A percentile compares a stretch with the other conserved stretches of the same genome.
Evolutionary conservation across 2,797 vertebrate genomes (phyloP).

Genomic region (Dicrostonyx torquatus): DNA sequence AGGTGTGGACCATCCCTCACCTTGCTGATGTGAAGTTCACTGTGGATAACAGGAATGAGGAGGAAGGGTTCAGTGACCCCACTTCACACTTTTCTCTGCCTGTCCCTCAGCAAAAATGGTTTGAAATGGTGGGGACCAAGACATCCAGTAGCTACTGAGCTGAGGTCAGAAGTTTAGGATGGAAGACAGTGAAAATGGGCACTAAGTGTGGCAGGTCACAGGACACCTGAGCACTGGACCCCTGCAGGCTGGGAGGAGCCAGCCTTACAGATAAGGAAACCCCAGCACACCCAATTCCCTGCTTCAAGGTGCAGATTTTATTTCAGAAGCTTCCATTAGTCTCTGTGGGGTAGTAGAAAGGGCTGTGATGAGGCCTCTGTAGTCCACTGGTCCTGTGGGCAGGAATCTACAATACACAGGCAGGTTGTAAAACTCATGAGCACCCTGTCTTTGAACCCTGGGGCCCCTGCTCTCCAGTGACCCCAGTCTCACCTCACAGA

Average conservation of each 20-base stretch:
- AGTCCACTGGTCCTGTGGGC: neutral
- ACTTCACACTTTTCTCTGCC: neutral
- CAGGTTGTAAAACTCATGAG: neutral
- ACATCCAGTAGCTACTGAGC: neutral
- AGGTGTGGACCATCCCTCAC: neutral
- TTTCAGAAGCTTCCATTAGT: neutral
- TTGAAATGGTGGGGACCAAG: neutral
- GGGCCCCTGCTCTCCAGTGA: neutral
- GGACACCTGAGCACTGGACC: neutral
- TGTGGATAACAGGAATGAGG: no score
- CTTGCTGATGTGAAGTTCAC: neutral
- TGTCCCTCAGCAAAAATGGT: neutral
- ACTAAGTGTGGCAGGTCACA: neutral
- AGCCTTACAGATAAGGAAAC: neutral
- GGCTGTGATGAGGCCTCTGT: neutral
- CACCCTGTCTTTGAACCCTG: neutral
- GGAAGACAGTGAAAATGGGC: neutral
- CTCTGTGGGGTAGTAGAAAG: neutral
- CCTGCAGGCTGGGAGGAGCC: neutral
- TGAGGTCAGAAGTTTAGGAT: neutral
- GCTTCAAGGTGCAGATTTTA: neutral
- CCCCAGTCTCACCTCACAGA: neutral
- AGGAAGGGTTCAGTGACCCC: no score
- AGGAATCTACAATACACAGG: fast-evolving
- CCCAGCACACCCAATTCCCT: neutral